Conservation (phyloP, 1,140 invertebrate genomes). For the Helicoverpa zea region DNA sequence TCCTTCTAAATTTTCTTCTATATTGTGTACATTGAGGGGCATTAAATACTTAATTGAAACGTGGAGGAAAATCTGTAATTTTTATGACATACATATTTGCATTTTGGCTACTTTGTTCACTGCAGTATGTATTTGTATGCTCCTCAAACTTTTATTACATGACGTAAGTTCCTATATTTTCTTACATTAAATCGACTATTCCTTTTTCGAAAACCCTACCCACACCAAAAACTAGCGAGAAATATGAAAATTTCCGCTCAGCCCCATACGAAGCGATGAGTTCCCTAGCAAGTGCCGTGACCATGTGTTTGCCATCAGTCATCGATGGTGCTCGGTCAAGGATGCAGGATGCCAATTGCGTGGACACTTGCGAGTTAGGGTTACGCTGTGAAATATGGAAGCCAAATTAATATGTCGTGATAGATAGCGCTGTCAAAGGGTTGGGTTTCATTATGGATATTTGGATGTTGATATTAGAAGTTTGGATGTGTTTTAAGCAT, state of each 20-base stretch:
- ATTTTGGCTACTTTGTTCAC: too few relatives aligned
- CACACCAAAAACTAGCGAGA: background rate
- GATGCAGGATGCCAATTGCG: constrained; percentile 64
- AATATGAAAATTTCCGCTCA: constrained; percentile 49
- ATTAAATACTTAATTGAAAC: too few relatives aligned
- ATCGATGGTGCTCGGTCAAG: constrained; percentile 80
- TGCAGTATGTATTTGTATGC: too few relatives aligned
- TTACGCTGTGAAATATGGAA: constrained; percentile 53
- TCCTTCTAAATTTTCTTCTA: too few relatives aligned
- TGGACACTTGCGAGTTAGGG: constrained; percentile 67
- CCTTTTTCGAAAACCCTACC: background rate
- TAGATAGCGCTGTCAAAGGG: constrained; percentile 33
- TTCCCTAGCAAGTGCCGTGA: constrained; percentile 69
- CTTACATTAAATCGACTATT: background rate
- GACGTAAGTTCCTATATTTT: background rate
- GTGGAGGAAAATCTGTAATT: too few relatives aligned
- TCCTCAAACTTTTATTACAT: too few relatives aligned
- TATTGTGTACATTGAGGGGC: too few relatives aligned
- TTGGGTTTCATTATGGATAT: too few relatives aligned
- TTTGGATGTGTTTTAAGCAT: too few relatives aligned
- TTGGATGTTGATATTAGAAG: too few relatives aligned
- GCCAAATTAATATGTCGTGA: constrained; percentile 40
- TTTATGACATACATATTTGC: too few relatives aligned
- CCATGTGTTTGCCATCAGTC: constrained; percentile 81
- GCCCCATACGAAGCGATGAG: constrained; percentile 71